Evolutionary conservation across 2,113 vertebrate species (phyloP).

Genomic region (Callithrix jacchus): DNA sequence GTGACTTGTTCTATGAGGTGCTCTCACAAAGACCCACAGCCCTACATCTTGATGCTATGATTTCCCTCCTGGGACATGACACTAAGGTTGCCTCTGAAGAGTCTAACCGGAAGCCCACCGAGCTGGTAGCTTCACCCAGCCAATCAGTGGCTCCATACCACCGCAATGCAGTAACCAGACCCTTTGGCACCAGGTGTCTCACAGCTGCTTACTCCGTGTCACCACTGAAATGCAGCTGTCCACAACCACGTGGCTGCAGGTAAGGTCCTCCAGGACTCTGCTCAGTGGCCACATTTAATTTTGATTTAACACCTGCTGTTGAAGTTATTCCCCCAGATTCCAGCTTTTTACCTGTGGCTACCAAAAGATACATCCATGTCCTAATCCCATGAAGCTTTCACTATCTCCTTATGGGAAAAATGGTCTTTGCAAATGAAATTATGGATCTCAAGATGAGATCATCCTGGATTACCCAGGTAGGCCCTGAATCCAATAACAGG

Average conservation of each 20-base stretch:
- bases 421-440: background rate
- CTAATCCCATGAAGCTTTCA: background rate
- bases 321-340: background rate
- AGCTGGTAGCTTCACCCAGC: background rate
- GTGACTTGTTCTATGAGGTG: background rate
- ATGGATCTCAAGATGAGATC: background rate
- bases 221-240: rapidly evolving
- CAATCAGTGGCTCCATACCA: background rate
- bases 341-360: background rate
- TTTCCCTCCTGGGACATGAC: background rate
- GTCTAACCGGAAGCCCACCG: background rate
- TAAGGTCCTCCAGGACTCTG: rapidly evolving
- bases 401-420: background rate
- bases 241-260: rapidly evolving
- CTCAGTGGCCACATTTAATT: background rate
- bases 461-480: no score
- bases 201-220: rapidly evolving
- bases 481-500: background rate
- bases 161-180: background rate
- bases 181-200: rapidly evolving
- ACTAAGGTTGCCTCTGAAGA: background rate
- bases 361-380: background rate
- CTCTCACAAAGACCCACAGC: background rate
- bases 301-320: background rate
- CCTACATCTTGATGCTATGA: background rate